Evolutionary conservation across 1,140 invertebrate species (phyloP).

Genomic region (Andricus grossulariae): DNA sequence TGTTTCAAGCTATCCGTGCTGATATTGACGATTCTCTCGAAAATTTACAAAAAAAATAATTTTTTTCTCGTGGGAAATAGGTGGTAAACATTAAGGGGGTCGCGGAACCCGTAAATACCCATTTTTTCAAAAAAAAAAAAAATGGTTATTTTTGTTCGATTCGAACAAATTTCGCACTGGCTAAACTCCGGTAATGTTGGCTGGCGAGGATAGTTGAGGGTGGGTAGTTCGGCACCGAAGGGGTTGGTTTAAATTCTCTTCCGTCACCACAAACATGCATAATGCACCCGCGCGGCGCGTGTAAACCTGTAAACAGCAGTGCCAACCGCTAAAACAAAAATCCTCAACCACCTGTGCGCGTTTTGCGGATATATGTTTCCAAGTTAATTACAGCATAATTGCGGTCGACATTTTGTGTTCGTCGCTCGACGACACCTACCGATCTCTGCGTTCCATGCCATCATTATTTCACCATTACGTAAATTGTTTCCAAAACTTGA

Average conservation of each 20-base stretch:
- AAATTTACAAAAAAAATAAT: too few species aligned
- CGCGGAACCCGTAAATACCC: too few species aligned
- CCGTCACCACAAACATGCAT: conserved; percentile 75
- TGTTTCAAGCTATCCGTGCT: too few species aligned
- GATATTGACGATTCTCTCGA: too few species aligned
- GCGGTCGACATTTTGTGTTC: conserved; percentile 74
- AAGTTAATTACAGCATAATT: conserved; percentile 76
- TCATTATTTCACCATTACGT: conserved; percentile 24
- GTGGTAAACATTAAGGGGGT: too few species aligned
- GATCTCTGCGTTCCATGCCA: conserved; percentile 3
- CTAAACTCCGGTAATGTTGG: background rate
- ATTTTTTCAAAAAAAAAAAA: too few species aligned
- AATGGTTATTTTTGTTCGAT: too few species aligned
- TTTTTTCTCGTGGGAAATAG: too few species aligned
- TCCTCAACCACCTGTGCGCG: conserved; percentile 74
- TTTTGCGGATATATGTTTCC: conserved; percentile 58
- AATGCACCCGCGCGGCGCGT: conserved; percentile 72
- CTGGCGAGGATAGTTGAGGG: conserved; percentile 42
- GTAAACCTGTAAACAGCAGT: conserved; percentile 72
- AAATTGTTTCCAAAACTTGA: too few species aligned
- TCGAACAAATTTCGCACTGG: too few species aligned
- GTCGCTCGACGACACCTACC: conserved; percentile 43
- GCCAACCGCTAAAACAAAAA: conserved; percentile 76
- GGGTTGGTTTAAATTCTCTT: conserved; percentile 75
- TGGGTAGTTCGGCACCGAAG: conserved; percentile 46